Conservation (phyloP, 2,888 invertebrate genomes). For the Tachina lurida region DNA sequence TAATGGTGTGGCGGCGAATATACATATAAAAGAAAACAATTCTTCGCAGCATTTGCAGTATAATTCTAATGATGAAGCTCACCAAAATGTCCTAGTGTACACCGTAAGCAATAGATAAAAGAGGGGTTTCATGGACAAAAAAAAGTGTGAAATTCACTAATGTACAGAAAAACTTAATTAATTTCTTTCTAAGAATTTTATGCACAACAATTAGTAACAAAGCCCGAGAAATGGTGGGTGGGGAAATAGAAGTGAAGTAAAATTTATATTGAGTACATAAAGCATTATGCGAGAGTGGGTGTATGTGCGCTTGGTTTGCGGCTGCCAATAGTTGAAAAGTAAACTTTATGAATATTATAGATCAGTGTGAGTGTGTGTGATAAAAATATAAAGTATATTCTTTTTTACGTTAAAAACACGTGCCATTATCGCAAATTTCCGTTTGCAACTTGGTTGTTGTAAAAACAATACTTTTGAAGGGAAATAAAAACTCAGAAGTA, state of each 20-base stretch:
- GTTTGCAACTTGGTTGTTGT: constrained; percentile 40
- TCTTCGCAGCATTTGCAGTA: neutral
- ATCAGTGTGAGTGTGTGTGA: constrained; percentile 38
- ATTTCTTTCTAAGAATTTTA: constrained; percentile 53
- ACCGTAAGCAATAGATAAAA: neutral
- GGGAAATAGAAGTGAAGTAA: neutral
- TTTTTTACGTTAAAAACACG: constrained; percentile 65
- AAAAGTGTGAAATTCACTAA: constrained; percentile 65
- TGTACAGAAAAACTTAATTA: constrained; percentile 63
- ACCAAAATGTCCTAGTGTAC: neutral
- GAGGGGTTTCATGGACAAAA: neutral
- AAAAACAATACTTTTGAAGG: constrained; percentile 55
- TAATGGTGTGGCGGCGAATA: constrained; percentile 20
- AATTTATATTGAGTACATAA: constrained; percentile 34
- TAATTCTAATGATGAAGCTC: neutral
- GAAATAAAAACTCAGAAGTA: neutral
- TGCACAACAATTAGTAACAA: constrained; percentile 45
- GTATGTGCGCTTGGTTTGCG: neutral
- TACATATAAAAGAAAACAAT: neutral
- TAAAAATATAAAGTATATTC: constrained; percentile 4
- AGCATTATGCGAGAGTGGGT: neutral
- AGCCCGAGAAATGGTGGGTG: neutral
- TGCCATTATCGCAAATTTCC: constrained; percentile 72
- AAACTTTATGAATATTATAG: constrained; percentile 40
- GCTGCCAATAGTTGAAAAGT: constrained; percentile 26